Evolutionary conservation across 2,113 vertebrate species (phyloP).

Genomic region (Microcebus lehilahytsara): DNA sequence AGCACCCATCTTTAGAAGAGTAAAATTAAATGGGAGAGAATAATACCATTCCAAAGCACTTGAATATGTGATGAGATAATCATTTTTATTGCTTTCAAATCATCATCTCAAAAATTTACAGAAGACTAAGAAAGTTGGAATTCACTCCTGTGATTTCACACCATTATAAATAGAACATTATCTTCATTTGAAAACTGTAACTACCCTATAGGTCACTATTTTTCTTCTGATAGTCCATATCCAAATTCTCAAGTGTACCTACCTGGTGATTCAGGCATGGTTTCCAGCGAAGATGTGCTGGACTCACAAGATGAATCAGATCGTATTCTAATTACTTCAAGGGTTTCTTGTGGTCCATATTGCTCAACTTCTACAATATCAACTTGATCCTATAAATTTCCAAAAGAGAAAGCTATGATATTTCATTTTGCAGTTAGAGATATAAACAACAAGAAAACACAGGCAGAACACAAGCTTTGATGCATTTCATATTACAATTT

Average conservation of each 20-base stretch:
- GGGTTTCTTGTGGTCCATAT: constrained; percentile 36
- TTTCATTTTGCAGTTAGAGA: not conserved
- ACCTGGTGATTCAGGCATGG: constrained; percentile 87
- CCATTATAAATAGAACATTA: not conserved
- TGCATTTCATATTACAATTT: not conserved
- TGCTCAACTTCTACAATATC: constrained; percentile 84
- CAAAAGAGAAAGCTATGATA: constrained; percentile 34
- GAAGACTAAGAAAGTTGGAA: not conserved
- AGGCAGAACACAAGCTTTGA: not conserved
- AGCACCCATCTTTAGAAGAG: not conserved
- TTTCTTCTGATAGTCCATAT: rapidly evolving
- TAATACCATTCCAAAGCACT: not conserved
- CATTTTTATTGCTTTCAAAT: constrained; percentile 27
- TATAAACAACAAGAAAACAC: constrained; percentile 35
- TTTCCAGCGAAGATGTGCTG: constrained; percentile 85
- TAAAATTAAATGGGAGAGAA: constrained; percentile 15
- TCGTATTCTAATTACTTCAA: constrained; percentile 80
- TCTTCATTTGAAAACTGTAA: not conserved
- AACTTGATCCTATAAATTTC: constrained; percentile 81
- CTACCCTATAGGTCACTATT: not conserved
- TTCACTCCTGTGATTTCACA: not conserved
- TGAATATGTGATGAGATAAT: not conserved
- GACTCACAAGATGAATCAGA: constrained; percentile 88
- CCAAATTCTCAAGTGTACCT: constrained; percentile 65
- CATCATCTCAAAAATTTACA: not conserved